A percentile compares a stretch with the other conserved stretches of the same genome.
These are phyloP conservation scores for Pygocentrus nattereri DNA, from an alignment of 2,797 vertebrate genomes.

Conservation along the genomic window DNA sequence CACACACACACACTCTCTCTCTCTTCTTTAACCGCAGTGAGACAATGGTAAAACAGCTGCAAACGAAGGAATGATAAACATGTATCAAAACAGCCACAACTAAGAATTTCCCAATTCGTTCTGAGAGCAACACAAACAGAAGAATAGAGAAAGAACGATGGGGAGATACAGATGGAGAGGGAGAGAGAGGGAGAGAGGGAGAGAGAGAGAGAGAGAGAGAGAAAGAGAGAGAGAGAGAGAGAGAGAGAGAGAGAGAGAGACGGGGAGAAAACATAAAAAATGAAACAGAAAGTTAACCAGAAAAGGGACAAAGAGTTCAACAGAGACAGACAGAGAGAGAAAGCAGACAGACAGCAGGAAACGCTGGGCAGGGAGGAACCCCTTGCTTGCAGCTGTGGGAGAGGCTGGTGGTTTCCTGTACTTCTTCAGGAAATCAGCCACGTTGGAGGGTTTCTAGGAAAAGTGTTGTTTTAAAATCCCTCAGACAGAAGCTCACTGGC, in stretches of 20 bases:
- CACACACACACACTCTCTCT: slow-evolving; percentile 43
- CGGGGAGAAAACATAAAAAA: slow-evolving; percentile 49
- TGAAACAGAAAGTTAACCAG: slow-evolving; percentile 40
- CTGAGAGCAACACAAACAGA: slow-evolving; percentile 6
- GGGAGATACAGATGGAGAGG: too few species aligned
- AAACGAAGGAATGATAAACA: slow-evolving; percentile 31
- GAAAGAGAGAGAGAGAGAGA: too few species aligned
- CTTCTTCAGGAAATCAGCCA: slow-evolving; percentile 73
- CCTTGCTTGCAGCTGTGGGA: slow-evolving; percentile 75
- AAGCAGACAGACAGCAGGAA: slow-evolving; percentile 63
- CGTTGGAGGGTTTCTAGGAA: slow-evolving; percentile 74
- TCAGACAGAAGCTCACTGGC: slow-evolving; percentile 33
- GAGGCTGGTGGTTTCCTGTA: slow-evolving; percentile 75
- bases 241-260: slow-evolving; percentile 16
- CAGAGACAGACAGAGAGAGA: slow-evolving; percentile 9
- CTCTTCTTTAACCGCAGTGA: slow-evolving; percentile 36
- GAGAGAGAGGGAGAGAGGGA: slow-evolving; percentile 25
- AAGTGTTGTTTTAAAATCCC: slow-evolving; percentile 54
- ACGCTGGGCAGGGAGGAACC: slow-evolving; percentile 70
- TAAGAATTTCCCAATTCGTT: background rate
- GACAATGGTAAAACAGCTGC: slow-evolving; percentile 15
- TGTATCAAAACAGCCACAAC: slow-evolving; percentile 34
- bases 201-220: slow-evolving; percentile 3
- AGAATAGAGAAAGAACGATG: slow-evolving; percentile 66
- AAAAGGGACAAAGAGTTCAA: slow-evolving; percentile 23